phyloP scores from a whole-genome alignment of 2,888 invertebrate species.

The Lasioglossum villosulum region DNA sequence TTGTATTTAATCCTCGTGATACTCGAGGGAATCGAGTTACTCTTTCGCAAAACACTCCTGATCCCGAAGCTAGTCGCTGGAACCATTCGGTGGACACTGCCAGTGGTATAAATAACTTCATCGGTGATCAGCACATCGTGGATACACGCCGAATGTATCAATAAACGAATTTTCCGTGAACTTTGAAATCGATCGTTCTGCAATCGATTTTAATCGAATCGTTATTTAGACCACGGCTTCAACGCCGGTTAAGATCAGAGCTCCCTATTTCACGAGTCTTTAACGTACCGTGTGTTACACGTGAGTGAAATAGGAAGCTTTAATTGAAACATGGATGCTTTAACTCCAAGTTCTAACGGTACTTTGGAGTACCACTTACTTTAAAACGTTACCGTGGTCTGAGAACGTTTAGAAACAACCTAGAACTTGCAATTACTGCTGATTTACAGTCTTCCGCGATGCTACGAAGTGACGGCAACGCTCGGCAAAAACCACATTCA shows the following conservation, averaged over 20 bases:
- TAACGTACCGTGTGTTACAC: neutral
- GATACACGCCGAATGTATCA: neutral
- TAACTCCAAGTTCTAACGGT: neutral
- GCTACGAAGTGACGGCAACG: neutral
- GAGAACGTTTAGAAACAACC: neutral
- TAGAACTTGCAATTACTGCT: neutral
- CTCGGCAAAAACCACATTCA: neutral
- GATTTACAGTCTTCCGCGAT: neutral
- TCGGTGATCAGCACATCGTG: neutral
- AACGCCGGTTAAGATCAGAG: neutral
- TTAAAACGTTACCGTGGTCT: neutral
- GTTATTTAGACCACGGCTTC: neutral
- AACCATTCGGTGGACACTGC: neutral
- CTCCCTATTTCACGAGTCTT: neutral
- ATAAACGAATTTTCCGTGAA: neutral
- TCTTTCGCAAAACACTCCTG: neutral
- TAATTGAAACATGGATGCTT: neutral
- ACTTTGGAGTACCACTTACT: neutral
- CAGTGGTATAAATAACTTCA: neutral
- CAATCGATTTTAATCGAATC: neutral
- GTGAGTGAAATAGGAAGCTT: neutral
- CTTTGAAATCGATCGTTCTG: slow-evolving; percentile 23
- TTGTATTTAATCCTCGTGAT: neutral
- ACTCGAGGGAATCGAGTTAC: neutral
- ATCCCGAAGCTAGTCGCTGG: neutral